phyloP scores from a whole-genome alignment of 2,888 invertebrate genomes.

The Nezara viridula region DNA sequence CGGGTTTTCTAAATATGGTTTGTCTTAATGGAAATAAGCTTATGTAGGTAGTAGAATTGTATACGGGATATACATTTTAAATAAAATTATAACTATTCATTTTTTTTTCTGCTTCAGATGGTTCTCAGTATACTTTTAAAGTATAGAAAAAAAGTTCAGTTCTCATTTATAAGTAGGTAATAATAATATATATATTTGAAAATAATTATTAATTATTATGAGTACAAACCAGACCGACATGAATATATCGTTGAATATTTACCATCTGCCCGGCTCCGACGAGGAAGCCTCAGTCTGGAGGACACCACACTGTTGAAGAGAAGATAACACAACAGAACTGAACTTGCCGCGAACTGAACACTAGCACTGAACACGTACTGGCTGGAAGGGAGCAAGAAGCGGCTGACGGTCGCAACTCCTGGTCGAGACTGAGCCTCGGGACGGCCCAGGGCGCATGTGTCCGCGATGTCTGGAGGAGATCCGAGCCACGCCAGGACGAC shows the following conservation, averaged over 20 bases:
- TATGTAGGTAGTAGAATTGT: not conserved
- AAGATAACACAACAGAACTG: slow-evolving; percentile 4
- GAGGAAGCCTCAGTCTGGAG: slow-evolving; percentile 20
- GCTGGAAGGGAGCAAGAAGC: slow-evolving; percentile 6
- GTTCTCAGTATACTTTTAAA: not conserved
- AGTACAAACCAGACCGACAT: slow-evolving; percentile 5
- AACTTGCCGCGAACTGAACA: slow-evolving; percentile 9
- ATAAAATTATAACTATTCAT: too few relatives aligned
- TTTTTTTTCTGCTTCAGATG: slow-evolving; percentile 13
- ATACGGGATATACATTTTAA: too few relatives aligned
- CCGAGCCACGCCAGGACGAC: not conserved
- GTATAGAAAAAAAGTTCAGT: not conserved
- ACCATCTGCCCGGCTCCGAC: slow-evolving; percentile 43
- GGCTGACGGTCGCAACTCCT: slow-evolving; percentile 27
- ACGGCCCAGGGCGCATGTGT: slow-evolving; percentile 41
- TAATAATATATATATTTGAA: not conserved
- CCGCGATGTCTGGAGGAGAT: slow-evolving; percentile 19
- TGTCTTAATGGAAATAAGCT: not conserved
- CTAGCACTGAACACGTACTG: slow-evolving; percentile 36
- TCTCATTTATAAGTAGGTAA: not conserved
- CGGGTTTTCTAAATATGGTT: not conserved
- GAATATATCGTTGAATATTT: slow-evolving; percentile 1
- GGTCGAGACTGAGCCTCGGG: not conserved
- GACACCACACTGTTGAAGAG: slow-evolving; percentile 34
- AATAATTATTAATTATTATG: not conserved